Percentiles rank a stretch among this genome's conserved stretches.
These are phyloP conservation scores for Leptoclinus maculatus DNA, from an alignment of 2,797 vertebrate species.

Conservation along the genomic window DNA sequence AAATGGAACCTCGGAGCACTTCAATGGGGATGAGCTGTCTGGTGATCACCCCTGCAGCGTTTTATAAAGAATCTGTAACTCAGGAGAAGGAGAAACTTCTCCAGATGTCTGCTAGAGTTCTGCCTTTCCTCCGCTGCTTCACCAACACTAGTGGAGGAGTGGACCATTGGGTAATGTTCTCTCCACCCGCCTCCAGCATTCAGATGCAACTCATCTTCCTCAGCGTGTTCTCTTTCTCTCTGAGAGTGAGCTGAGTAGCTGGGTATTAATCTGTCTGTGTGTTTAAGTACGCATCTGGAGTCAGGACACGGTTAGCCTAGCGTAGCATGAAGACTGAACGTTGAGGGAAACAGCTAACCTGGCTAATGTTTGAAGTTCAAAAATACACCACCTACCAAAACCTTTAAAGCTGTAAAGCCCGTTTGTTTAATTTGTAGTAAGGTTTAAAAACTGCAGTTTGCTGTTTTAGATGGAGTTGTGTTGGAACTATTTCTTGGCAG, in stretches of 20 bases:
- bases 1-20: conserved; percentile 60
- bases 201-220: neutral
- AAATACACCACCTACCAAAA: neutral
- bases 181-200: neutral
- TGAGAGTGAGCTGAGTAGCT: neutral
- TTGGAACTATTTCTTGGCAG: neutral
- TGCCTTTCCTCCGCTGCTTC: neutral
- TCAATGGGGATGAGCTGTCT: conserved; percentile 46
- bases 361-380: neutral
- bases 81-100: conserved; percentile 38
- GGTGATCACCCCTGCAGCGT: conserved; percentile 50
- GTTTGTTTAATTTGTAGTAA: neutral
- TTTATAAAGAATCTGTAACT: conserved; percentile 30
- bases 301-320: neutral
- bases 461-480: neutral
- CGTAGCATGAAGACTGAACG: neutral
- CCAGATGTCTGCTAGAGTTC: conserved; percentile 24
- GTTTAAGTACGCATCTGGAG: neutral
- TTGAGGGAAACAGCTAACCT: neutral
- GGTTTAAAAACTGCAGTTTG: neutral
- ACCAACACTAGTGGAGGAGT: neutral
- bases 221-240: neutral
- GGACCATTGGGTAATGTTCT: neutral
- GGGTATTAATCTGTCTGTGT: neutral
- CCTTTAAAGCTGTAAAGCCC: neutral